A percentile compares a stretch with the other conserved stretches of the same genome.
Conservation (phyloP, 2,888 invertebrate species). For the Chromoteleia sp. region DNA sequence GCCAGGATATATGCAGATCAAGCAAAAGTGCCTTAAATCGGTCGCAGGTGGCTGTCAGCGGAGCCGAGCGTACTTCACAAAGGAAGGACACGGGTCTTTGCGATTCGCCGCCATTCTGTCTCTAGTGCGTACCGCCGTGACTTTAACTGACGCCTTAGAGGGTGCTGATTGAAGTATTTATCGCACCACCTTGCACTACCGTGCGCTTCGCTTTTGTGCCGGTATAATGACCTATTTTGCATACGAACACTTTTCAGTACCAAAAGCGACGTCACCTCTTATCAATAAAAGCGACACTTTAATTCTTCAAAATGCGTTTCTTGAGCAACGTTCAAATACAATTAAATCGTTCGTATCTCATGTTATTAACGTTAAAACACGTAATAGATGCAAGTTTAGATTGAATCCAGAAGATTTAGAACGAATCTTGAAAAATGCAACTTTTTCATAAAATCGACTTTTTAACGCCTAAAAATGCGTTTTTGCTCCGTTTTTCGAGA, state of each 20-base stretch:
- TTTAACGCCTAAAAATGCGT: too few species aligned
- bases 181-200: conserved; percentile 75
- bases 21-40: conserved; percentile 71
- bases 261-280: conserved; percentile 51
- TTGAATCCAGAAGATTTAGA: too few species aligned
- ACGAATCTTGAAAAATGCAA: too few species aligned
- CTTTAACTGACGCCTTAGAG: conserved; percentile 84
- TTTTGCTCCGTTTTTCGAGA: too few species aligned
- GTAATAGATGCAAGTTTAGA: too few species aligned
- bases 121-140: conserved; percentile 76
- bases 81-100: conserved; percentile 80
- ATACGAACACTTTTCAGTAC: conserved; percentile 72
- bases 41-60: conserved; percentile 83
- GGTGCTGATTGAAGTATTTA: conserved; percentile 84
- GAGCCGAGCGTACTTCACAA: conserved; percentile 81
- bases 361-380: too few species aligned
- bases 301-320: conserved; percentile 8
- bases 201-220: conserved; percentile 75
- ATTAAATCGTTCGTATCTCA: too few species aligned
- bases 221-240: conserved; percentile 83
- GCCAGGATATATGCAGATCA: conserved; percentile 79
- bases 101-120: conserved; percentile 81
- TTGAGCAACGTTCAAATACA: too few species aligned
- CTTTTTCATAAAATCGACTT: too few species aligned
- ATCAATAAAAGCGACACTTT: conserved; percentile 61